These are phyloP conservation scores for Pluvianellus socialis DNA, from an alignment of 2,113 vertebrate species.

Conservation along the genomic window DNA sequence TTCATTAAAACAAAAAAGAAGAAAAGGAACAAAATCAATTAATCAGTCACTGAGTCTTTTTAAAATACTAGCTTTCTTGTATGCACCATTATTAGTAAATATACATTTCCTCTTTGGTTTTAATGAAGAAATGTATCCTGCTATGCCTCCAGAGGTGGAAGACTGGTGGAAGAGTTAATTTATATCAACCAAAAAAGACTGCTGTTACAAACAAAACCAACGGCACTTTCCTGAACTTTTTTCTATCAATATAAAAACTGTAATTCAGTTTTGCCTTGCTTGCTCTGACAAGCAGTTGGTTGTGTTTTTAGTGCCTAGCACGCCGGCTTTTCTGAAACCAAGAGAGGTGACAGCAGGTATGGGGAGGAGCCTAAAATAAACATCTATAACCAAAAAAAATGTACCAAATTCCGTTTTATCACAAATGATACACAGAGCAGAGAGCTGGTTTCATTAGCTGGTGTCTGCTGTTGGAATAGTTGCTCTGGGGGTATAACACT, in stretches of 20 bases:
- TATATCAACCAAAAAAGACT: not conserved
- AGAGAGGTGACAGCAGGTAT: not conserved
- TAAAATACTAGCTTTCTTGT: not conserved
- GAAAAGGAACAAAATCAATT: not conserved
- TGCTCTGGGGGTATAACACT: not conserved
- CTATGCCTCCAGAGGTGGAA: not conserved
- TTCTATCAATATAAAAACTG: not conserved
- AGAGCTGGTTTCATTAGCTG: not conserved
- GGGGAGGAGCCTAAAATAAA: slow-evolving; percentile 26
- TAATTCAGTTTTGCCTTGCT: slow-evolving; percentile 15
- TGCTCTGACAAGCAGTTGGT: slow-evolving; percentile 16
- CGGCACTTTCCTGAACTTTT: not conserved
- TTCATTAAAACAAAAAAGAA: not conserved
- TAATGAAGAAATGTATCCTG: not conserved
- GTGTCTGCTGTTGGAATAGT: not conserved
- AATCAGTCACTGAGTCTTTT: not conserved
- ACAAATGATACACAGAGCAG: not conserved
- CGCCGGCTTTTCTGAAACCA: not conserved
- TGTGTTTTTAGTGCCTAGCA: not conserved
- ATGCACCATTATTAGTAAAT: not conserved
- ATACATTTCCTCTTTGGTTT: not conserved
- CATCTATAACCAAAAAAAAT: not conserved
- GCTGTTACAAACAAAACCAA: not conserved
- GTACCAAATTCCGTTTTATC: not conserved
- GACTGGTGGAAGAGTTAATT: not conserved